Conservation (phyloP, 2,113 vertebrate species). For the Egretta garzetta region DNA sequence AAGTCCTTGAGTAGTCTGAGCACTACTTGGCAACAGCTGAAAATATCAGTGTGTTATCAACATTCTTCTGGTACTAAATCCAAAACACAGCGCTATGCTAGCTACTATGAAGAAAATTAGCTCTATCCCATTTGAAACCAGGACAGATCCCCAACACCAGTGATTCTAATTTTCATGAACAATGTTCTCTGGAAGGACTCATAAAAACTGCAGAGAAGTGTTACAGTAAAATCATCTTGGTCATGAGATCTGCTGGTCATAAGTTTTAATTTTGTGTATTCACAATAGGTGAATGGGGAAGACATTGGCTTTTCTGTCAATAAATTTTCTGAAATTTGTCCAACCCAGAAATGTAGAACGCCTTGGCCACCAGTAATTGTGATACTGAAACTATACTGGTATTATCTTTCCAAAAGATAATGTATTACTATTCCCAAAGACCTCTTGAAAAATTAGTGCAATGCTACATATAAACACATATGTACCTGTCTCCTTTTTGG, state of each 20-base stretch:
- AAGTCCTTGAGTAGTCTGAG: no score
- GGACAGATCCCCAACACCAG: background rate
- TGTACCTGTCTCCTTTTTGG: rapidly evolving
- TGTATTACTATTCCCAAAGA: background rate
- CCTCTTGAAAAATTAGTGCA: background rate
- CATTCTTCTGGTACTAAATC: no score
- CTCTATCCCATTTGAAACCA: no score
- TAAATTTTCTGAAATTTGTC: background rate
- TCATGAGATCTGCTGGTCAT: background rate
- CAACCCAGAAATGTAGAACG: background rate
- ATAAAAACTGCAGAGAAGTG: background rate
- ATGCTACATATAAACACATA: background rate
- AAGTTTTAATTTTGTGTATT: background rate
- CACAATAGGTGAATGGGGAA: background rate
- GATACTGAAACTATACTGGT: background rate
- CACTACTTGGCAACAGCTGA: no score
- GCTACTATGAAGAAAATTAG: no score
- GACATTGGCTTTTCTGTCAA: background rate
- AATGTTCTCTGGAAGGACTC: background rate
- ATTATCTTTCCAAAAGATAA: background rate
- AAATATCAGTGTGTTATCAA: no score
- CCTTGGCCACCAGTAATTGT: background rate
- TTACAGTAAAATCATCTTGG: background rate
- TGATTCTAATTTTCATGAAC: background rate
- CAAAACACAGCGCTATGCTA: no score